Base-by-base conservation (phyloP, 2,797 vertebrate genomes). In the Lateolabrax maculatus region DNA sequence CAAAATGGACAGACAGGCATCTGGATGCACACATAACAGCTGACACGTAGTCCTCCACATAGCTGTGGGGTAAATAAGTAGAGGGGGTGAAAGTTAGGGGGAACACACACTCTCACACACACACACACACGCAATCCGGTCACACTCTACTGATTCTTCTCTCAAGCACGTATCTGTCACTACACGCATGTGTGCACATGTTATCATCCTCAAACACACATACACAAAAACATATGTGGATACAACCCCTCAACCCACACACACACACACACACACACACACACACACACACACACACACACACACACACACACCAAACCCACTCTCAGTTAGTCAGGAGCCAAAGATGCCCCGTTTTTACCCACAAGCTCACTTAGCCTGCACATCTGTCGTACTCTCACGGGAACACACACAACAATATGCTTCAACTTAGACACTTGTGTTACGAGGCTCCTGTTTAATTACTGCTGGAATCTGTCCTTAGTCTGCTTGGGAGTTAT, bases 321-420 rank as follows among this genome's bases (percentile, higher is more conserved):
- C 25, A 0, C 58, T 75, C 71, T 70, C 78, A 39, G 78, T 82
- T 62, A 64, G 69, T 62, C 61, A 66, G 71, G 81, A 87, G 61
- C 44, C 81, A 84, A 68, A 76, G 62, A 71, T 77, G 57, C 36
- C 71, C 67, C 72, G 46, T 53, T 68, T 80, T 73, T 73, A 76
- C 64, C 72, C 85, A 78, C 65, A 66, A 77, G 77, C 84, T 74
- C 81, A 61, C 74, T 87, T 75, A 80, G 75, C 73, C 80, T 18
- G 82, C 89, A 91, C 93, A 92, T 91, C 91, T 94, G 92, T 77
- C 77, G 2, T 9, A 7, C 37, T 86, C 92, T 81, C 87, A 6
- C 21, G 77, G 84, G 90, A 89, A 55, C 63, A 15, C 39, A 23
- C 73, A 53, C 71, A 57, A 88, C 89, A 91, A 81, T 88, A 86